phyloP scores from a whole-genome alignment of 2,888 invertebrate species.

The Agrilus cyanescens region DNA sequence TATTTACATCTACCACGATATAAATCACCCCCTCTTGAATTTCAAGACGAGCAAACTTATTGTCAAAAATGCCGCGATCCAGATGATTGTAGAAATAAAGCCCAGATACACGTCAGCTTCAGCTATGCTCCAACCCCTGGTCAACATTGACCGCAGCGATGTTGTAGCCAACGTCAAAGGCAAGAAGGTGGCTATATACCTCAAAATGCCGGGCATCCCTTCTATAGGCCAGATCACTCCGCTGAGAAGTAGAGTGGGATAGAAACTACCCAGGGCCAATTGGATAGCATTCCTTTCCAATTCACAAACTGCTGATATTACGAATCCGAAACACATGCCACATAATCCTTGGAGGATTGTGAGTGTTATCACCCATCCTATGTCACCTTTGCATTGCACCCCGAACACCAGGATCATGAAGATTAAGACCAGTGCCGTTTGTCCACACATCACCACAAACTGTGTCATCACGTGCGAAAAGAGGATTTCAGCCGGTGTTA shows the following conservation, averaged over 20 bases:
- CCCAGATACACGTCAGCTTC: slow-evolving; percentile 81
- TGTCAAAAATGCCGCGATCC: slow-evolving; percentile 74
- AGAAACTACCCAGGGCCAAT: slow-evolving; percentile 85
- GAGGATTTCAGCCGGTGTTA: slow-evolving; percentile 81
- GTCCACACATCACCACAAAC: slow-evolving; percentile 90
- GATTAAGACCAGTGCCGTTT: slow-evolving; percentile 78
- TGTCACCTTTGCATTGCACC: slow-evolving; percentile 81
- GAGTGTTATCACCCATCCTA: slow-evolving; percentile 71
- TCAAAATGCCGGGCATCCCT: slow-evolving; percentile 77
- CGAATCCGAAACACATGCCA: slow-evolving; percentile 94
- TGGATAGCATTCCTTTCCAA: slow-evolving; percentile 89
- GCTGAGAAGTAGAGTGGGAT: slow-evolving; percentile 82
- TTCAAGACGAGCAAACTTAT: slow-evolving; percentile 70
- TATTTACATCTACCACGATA: no score
- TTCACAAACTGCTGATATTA: slow-evolving; percentile 86
- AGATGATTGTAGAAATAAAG: slow-evolving; percentile 70
- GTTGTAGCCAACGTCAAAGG: slow-evolving; percentile 91
- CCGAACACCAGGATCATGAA: slow-evolving; percentile 87
- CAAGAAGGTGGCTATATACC: slow-evolving; percentile 68
- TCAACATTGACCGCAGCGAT: slow-evolving; percentile 73
- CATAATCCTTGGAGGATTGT: slow-evolving; percentile 85
- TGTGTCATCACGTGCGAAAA: slow-evolving; percentile 90
- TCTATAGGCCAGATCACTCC: slow-evolving; percentile 96
- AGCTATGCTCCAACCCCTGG: slow-evolving; percentile 73
- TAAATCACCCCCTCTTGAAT: slow-evolving; percentile 61